Evolutionary conservation across 2,888 invertebrate genomes (phyloP), one percentile per base, ranked within the genome.

Genomic region (Plagodis dolabraria): DNA sequence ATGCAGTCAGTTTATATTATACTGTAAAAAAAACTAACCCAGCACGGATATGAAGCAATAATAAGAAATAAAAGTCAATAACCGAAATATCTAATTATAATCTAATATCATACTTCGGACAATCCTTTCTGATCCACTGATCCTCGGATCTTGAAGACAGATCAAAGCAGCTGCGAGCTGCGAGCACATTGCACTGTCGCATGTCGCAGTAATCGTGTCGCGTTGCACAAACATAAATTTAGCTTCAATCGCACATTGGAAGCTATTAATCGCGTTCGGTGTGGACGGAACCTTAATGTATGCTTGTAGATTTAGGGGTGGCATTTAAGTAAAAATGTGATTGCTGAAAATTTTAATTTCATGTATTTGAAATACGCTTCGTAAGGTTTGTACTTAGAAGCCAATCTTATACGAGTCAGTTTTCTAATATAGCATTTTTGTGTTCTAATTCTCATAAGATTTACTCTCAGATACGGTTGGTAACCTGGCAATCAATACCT

Each of bases 251-350:
- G 86, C 79, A 71, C 77, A 79, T 82, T 82, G 84, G 77, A 79
- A 83, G 79, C 82, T 83, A 86, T 86, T 90, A 89, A 89, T 89
- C 89, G 89, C 82, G 85, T 86, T 85, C 83, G 80, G 86, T 86
- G 83, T 84, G 84, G 82, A 86, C 86, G 81, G 82, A 82, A 81
- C 88, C 87, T 87, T 86, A 89, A 89, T 85, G 77, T 86, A 85
- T 83, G 81, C 78, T 70, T 60, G 67, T 60, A 60, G 46, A 40
- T 52, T 61, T 69, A 89, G 87, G 89, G 85, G 47, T 83, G 81
- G 22, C 22, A 22, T 22, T 22, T 4, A 22, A 22, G 22, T 22
- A 4, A 22, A 22, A 22, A 22, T 22, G 1, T 22, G 2, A 22
- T 22, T 22, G 22, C 22, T 22, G 22, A 22, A 22, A 22, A 22